These are phyloP conservation scores for Phthorimaea operculella DNA, from an alignment of 1,140 invertebrate species.

Conservation along the genomic window DNA sequence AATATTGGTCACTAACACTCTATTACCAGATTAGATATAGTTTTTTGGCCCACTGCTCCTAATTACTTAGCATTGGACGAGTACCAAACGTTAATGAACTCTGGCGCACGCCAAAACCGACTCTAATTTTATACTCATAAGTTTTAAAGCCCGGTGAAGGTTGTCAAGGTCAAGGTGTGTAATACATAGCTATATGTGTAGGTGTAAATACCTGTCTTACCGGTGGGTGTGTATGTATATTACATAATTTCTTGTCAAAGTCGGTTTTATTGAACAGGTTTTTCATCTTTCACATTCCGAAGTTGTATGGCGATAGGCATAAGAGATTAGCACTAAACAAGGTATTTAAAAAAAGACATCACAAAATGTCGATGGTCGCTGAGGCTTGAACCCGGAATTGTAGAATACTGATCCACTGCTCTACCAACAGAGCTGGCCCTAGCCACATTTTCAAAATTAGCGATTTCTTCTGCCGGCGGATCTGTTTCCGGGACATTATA, in stretches of 20 bases:
- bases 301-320: too few species aligned
- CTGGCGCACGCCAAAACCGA: slow-evolving; percentile 36
- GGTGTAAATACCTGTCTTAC: neutral
- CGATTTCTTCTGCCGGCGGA: too few species aligned
- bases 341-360: too few species aligned
- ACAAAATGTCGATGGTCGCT: too few species aligned
- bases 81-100: slow-evolving; percentile 56
- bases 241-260: neutral
- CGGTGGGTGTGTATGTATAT: neutral
- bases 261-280: neutral
- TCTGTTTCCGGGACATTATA: too few species aligned
- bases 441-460: too few species aligned
- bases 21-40: slow-evolving; percentile 23
- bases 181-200: neutral
- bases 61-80: slow-evolving; percentile 55
- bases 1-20: neutral
- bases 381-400: too few species aligned
- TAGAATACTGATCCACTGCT: too few species aligned
- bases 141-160: slow-evolving; percentile 22
- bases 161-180: slow-evolving; percentile 51
- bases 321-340: too few species aligned
- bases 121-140: slow-evolving; percentile 31
- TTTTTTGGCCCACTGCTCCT: slow-evolving; percentile 52
- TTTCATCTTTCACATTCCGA: too few species aligned
- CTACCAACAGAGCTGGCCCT: too few species aligned